Evolutionary conservation across 2,888 invertebrate species (phyloP).

Genomic region (Pinctada fucata): DNA sequence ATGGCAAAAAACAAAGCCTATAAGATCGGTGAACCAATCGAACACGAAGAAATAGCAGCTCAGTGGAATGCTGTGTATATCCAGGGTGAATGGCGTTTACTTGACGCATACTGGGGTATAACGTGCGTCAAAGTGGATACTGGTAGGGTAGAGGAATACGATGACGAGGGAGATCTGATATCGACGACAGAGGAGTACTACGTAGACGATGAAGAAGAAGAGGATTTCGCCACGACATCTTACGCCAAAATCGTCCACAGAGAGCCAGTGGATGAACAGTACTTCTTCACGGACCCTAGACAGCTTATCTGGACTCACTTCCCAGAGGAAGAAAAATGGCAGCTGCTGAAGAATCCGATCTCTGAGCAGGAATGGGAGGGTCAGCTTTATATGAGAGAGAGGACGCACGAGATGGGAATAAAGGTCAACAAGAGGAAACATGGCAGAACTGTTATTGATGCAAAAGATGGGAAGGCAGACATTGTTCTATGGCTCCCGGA

Average conservation of each 20-base stretch:
- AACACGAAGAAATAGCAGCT: slow-evolving; percentile 60
- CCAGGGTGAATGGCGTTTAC: slow-evolving; percentile 63
- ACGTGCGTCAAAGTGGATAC: slow-evolving; percentile 56
- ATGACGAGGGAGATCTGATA: slow-evolving; percentile 33
- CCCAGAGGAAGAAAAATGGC: slow-evolving; percentile 67
- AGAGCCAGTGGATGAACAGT: slow-evolving; percentile 45
- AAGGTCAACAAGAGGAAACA: slow-evolving; percentile 41
- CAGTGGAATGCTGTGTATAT: slow-evolving; percentile 72
- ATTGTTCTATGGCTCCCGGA: slow-evolving; percentile 56
- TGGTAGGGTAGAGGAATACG: slow-evolving; percentile 47
- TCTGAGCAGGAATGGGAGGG: slow-evolving; percentile 57
- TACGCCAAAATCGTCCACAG: slow-evolving; percentile 11
- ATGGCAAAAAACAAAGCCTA: slow-evolving; percentile 71
- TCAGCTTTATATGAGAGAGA: slow-evolving; percentile 65
- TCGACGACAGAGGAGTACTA: slow-evolving; percentile 54
- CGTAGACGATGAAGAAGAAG: slow-evolving; percentile 15
- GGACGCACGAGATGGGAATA: slow-evolving; percentile 61
- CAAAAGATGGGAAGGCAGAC: slow-evolving; percentile 57
- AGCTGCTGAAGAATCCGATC: slow-evolving; percentile 60
- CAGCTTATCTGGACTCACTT: slow-evolving; percentile 67
- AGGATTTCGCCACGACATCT: neutral
- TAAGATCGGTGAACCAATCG: slow-evolving; percentile 60
- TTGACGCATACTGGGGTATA: slow-evolving; percentile 71
- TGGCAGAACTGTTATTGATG: slow-evolving; percentile 50
- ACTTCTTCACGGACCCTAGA: slow-evolving; percentile 70